Evolutionary conservation across 2,797 vertebrate species (phyloP), one percentile per base, ranked within the genome.

Genomic region (Leptatherina wallacei): DNA sequence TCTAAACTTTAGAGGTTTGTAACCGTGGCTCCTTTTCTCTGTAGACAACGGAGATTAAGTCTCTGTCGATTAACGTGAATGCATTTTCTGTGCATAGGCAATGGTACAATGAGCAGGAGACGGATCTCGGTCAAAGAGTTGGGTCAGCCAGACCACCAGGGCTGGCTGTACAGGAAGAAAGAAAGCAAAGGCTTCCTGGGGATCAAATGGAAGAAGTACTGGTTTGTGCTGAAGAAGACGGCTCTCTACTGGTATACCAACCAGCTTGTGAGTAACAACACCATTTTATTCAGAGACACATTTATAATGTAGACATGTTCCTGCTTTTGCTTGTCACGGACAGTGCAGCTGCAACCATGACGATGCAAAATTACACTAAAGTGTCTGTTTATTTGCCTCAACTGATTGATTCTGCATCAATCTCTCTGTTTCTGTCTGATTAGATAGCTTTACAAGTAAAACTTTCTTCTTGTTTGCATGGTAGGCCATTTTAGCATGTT

Each of bases 191-290:
- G 95, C 78, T 99, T 99, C 82, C 93, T 99, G 76, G 95, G 96
- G 49, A 96, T 96, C 80, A 99, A 99, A 93, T 99, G 98, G 98
- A 99, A 96, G 88, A 99, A 98, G 93, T 98, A 96, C 94, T 99
- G 98, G 98, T 98, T 98, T 78, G 96, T 98, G 65, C 95, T 99
- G 74, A 99, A 99, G 94, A 97, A 93, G 78, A 96, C 96, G 0
- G 95, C 96, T 0, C 91, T 99, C 1, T 99, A 99, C 78, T 99
- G 98, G 98, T 99, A 99, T 89, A 91, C 81, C 89, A 97, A 91
- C 85, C 96, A 97, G 55, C 82, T 95, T 95, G 98, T 99, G 91
- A 97, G 97, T 95, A 18, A 66, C 1, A 47, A 30, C 33, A 0
- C 2, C 7, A 3, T 47, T 57, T 62, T 9, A 51, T 60, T 27